Conservation (phyloP, 2,888 invertebrate genomes). For the Apoderus coryli region DNA sequence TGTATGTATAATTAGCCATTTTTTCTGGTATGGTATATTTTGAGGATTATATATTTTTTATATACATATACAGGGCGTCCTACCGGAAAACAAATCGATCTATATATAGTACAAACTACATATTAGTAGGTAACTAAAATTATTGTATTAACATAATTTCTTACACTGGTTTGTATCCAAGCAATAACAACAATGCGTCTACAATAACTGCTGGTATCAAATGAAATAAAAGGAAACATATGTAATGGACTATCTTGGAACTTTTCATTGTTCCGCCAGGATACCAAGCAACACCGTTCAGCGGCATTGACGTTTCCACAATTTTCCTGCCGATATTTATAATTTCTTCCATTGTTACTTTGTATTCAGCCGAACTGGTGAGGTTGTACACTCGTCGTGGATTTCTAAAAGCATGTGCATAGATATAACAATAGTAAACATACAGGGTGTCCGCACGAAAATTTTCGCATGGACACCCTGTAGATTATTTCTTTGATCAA, state of each 20-base stretch:
- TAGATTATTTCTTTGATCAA: conserved; percentile 1
- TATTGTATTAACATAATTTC: no score
- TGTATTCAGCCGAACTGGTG: conserved; percentile 67
- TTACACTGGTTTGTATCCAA: conserved; percentile 82
- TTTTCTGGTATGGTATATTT: no score
- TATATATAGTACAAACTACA: no score
- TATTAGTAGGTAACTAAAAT: no score
- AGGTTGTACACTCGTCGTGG: conserved; percentile 51
- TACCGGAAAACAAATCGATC: no score
- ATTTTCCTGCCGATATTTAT: conserved; percentile 62
- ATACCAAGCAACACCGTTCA: conserved; percentile 74
- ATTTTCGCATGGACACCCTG: no score
- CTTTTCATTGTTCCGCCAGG: conserved; percentile 82
- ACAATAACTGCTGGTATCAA: conserved; percentile 78
- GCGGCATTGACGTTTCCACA: conserved; percentile 58
- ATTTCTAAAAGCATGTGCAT: conserved; percentile 35
- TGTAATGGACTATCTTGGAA: conserved; percentile 58
- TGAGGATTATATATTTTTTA: no score
- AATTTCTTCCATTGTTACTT: conserved; percentile 79
- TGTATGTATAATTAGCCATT: no score
- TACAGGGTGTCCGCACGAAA: no score
- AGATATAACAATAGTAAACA: no score
- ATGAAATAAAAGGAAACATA: conserved; percentile 78
- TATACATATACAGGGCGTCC: no score
- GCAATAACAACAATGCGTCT: conserved; percentile 60